phyloP scores from a whole-genome alignment of 37 sponge, comb jelly and placozoan species.

The Beroe ovata region DNA sequence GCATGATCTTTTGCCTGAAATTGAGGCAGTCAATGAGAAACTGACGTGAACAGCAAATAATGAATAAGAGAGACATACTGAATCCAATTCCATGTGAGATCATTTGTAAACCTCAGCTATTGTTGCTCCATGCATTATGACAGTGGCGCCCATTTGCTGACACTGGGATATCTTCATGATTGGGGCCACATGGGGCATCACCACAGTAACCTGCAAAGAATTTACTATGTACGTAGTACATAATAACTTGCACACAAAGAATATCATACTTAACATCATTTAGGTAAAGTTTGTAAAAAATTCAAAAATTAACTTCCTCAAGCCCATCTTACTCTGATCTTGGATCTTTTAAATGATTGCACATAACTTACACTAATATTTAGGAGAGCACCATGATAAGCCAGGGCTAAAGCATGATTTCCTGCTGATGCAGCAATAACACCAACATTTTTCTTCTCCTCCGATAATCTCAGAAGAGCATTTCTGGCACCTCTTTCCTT shows the following conservation, averaged over 20 bases:
- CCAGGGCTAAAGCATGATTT: slow-evolving; percentile 86
- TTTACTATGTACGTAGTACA: no score
- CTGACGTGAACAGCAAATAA: no score
- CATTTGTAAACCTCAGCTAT: slow-evolving; percentile 72
- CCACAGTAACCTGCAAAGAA: slow-evolving; percentile 74
- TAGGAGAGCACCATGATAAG: slow-evolving; percentile 79
- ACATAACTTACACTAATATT: slow-evolving; percentile 42
- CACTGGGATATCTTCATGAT: slow-evolving; percentile 80
- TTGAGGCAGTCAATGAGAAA: background rate
- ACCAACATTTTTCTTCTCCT: slow-evolving; percentile 74
- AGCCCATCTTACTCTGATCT: no score
- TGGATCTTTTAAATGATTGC: no score
- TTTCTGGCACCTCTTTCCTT: slow-evolving; percentile 90
- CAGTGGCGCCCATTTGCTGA: slow-evolving; percentile 72
- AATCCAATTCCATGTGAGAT: no score
- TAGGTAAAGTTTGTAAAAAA: no score
- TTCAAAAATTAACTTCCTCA: no score
- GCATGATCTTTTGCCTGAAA: slow-evolving; percentile 75
- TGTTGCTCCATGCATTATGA: slow-evolving; percentile 71
- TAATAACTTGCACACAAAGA: no score
- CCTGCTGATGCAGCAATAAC: slow-evolving; percentile 94
- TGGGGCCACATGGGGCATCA: slow-evolving; percentile 82
- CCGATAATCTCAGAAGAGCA: slow-evolving; percentile 72
- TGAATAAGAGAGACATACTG: no score
- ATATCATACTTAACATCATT: no score